phyloP scores from a whole-genome alignment of 2,113 vertebrate species.

The Mormyrus iriodes region DNA sequence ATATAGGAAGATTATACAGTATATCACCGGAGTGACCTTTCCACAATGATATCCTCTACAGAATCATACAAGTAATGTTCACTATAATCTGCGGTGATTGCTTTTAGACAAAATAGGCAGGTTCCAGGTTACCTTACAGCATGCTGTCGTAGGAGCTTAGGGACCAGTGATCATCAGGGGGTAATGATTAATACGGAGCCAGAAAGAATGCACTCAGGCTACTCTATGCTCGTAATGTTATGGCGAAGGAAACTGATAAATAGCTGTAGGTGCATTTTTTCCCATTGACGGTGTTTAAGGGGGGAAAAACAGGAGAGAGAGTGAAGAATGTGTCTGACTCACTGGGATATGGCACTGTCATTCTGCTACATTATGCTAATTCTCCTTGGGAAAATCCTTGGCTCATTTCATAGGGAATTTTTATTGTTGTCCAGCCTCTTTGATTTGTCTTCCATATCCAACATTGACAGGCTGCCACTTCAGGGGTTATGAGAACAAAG shows the following conservation, averaged over 20 bases:
- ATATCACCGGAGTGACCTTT: not conserved
- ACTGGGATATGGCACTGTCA: slow-evolving; percentile 23
- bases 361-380: slow-evolving; percentile 34
- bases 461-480: slow-evolving; percentile 56
- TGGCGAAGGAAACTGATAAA: slow-evolving; percentile 16
- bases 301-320: not conserved
- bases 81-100: not conserved
- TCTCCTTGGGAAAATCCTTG: slow-evolving; percentile 41
- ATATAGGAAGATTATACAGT: not conserved
- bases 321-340: slow-evolving; percentile 19
- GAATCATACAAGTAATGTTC: not conserved
- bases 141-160: not conserved
- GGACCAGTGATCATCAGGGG: not conserved
- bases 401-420: slow-evolving; percentile 46
- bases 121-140: not conserved
- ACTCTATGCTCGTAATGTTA: not conserved
- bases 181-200: not conserved
- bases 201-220: not conserved
- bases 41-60: not conserved
- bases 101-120: not conserved
- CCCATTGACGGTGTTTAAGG: slow-evolving; percentile 6
- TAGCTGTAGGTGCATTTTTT: slow-evolving; percentile 5
- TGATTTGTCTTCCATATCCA: slow-evolving; percentile 61
- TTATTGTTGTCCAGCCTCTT: slow-evolving; percentile 57
- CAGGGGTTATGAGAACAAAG: slow-evolving; percentile 48